phyloP scores from a whole-genome alignment of 2,797 vertebrate species.

The Pogoniulus pusillus region DNA sequence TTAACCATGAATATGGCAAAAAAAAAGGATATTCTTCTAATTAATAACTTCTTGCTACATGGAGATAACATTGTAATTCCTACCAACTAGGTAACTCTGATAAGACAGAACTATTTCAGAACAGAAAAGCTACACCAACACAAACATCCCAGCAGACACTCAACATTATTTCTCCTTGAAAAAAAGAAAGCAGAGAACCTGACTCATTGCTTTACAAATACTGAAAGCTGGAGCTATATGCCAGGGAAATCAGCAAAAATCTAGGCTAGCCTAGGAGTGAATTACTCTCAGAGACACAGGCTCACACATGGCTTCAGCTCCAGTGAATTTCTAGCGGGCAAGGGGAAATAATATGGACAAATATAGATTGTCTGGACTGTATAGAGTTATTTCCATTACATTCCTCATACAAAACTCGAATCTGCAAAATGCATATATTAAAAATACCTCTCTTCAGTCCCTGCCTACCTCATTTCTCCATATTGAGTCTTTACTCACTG shows the following conservation, averaged over 20 bases:
- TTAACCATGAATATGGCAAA: background rate
- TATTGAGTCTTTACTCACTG: background rate
- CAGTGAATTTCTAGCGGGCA: background rate
- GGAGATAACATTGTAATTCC: background rate
- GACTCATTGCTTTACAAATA: slow-evolving; percentile 23
- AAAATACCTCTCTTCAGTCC: background rate
- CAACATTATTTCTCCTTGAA: background rate
- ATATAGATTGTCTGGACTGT: background rate
- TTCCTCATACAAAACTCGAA: background rate
- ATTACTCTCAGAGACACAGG: background rate
- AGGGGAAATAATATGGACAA: background rate
- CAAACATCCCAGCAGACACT: background rate
- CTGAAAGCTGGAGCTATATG: background rate
- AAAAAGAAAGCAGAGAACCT: background rate
- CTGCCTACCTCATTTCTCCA: background rate
- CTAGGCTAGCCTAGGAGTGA: background rate
- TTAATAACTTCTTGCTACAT: background rate
- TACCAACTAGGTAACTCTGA: background rate
- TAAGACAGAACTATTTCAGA: background rate
- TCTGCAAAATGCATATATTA: background rate
- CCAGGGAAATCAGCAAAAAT: slow-evolving; percentile 3
- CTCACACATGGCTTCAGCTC: background rate
- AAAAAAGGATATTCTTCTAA: background rate
- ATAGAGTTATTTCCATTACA: background rate
- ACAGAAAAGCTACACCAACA: background rate